These are phyloP conservation scores for Drosophila phalerata DNA, from an alignment of 2,888 invertebrate genomes.

Conservation along the genomic window DNA sequence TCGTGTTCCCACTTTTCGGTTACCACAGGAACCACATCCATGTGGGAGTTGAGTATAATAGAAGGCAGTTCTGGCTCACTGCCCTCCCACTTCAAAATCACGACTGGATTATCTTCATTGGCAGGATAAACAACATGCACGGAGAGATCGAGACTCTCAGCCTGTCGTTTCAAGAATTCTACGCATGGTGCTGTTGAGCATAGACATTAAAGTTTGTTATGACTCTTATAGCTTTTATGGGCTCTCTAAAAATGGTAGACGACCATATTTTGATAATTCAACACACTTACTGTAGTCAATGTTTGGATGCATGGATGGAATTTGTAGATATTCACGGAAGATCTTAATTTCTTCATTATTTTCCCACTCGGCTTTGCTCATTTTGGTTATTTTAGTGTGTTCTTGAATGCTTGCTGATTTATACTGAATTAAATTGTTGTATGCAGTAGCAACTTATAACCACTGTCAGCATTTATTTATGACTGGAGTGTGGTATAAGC, in stretches of 20 bases:
- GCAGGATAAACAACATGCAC: constrained; percentile 87
- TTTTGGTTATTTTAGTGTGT: not conserved
- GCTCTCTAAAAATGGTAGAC: not conserved
- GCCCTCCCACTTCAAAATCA: constrained; percentile 93
- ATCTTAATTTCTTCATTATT: constrained; percentile 89
- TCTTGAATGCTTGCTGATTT: not conserved
- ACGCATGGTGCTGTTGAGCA: constrained; percentile 86
- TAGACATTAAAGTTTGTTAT: not conserved
- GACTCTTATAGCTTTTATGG: too few species aligned
- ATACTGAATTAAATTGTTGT: not conserved
- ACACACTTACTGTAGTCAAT: constrained; percentile 91
- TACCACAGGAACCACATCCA: constrained; percentile 97
- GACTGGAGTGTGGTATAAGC: constrained; percentile 18
- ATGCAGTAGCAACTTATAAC: not conserved
- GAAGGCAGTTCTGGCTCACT: constrained; percentile 89
- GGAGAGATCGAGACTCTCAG: constrained; percentile 89
- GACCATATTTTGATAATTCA: not conserved
- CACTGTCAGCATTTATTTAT: constrained; percentile 2
- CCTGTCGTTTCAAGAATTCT: constrained; percentile 90
- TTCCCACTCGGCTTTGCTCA: constrained; percentile 83
- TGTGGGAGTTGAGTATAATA: constrained; percentile 95
- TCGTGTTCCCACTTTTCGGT: constrained; percentile 95
- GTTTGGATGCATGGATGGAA: constrained; percentile 95
- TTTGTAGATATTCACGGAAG: constrained; percentile 93
- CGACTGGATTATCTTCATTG: constrained; percentile 89